Evolutionary conservation across 1,140 invertebrate species (phyloP).

Genomic region (silkworm (Bombyx mori)): DNA sequence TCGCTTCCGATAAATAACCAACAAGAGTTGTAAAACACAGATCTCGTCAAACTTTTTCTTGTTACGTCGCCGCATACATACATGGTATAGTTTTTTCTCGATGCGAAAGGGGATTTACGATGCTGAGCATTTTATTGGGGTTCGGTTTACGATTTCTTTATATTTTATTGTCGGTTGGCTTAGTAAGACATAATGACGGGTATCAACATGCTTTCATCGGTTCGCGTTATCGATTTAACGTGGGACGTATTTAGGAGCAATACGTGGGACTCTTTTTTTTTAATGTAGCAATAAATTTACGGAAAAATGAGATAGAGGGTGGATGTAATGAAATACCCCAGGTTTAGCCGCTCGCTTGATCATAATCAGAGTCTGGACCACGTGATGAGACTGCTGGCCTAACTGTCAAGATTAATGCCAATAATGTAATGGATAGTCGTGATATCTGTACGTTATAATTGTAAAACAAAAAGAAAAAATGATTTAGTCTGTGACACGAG

Average conservation of each 20-base stretch:
- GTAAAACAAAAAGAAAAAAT: no score
- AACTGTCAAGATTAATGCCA: no score
- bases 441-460: no score
- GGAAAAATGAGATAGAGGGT: no score
- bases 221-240: neutral
- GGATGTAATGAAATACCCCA: no score
- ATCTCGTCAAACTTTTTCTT: neutral
- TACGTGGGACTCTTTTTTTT: neutral
- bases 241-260: neutral
- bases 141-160: constrained; percentile 22
- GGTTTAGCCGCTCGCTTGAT: no score
- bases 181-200: constrained; percentile 11
- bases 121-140: constrained; percentile 12
- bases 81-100: neutral
- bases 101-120: constrained; percentile 2
- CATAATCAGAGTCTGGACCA: no score
- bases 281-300: neutral
- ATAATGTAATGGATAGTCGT: no score
- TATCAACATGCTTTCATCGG: constrained; percentile 10
- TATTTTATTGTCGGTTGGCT: constrained; percentile 2
- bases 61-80: neutral
- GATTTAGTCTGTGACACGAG: no score
- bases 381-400: no score
- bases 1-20: no score
- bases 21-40: no score